phyloP scores from a whole-genome alignment of 2,797 vertebrate species.

The Protosalanx chinensis region DNA sequence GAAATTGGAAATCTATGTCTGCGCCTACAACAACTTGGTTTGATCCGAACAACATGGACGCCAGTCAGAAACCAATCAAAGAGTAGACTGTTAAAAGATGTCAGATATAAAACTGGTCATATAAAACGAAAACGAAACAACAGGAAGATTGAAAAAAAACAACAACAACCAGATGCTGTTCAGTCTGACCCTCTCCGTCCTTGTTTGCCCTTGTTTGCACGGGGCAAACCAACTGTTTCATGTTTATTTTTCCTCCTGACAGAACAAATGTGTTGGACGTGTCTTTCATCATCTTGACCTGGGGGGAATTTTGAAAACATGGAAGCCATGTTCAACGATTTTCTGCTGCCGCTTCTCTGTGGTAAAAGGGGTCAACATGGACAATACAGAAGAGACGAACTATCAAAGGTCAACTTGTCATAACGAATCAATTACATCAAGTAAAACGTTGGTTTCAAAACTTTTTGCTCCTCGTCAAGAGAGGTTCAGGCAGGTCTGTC shows the following conservation, averaged over 20 bases:
- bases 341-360: too few species aligned
- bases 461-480: too few species aligned
- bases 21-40: slow-evolving; percentile 10
- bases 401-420: too few species aligned
- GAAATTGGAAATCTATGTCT: slow-evolving; percentile 17
- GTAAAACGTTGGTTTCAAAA: too few species aligned
- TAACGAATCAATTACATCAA: too few species aligned
- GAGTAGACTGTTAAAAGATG: slow-evolving; percentile 12
- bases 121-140: slow-evolving; percentile 12
- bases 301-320: too few species aligned
- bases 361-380: too few species aligned
- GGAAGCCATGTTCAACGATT: background rate
- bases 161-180: slow-evolving; percentile 5
- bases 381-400: too few species aligned
- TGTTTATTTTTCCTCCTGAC: background rate
- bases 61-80: slow-evolving; percentile 24
- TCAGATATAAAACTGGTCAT: background rate
- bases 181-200: background rate
- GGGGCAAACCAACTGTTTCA: background rate
- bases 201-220: slow-evolving; percentile 5
- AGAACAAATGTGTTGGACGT: background rate
- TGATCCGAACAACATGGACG: slow-evolving; percentile 14
- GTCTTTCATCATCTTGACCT: too few species aligned
- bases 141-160: background rate
- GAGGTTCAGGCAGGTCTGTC: too few species aligned